Base-by-base conservation (phyloP, 1,140 invertebrate species). In the Hyphantria cunea region DNA sequence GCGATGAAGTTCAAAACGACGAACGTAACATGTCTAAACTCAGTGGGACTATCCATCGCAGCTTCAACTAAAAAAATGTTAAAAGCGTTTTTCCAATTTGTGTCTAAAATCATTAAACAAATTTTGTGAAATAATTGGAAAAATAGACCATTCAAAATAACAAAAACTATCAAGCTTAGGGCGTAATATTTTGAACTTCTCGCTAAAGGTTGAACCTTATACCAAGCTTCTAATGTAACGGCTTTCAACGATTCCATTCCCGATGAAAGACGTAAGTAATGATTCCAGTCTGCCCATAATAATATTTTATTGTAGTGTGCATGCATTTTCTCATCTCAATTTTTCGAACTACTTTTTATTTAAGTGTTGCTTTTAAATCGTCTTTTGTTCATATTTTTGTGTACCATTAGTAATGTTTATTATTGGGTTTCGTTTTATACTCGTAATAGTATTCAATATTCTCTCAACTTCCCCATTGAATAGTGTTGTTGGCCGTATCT, bases 261-360 rank as follows among this genome's bases (percentile, higher is more conserved):
- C 33, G 66, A 64, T 77, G 72, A 74, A 72, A 71, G 72, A 70
- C 69, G 68, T 66, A 61, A 70, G 68, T 70, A 70, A 70, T 70
- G 64, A 63, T 44, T 62, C 48, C 45, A 11, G 9, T 47, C 31
- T 44, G 45, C 52, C 44, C 53, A 33, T 53, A 15, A 59, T 64
- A 60, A 64, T 53, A 55, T 68, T 15, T 42, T 45, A 48, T 31
- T 60, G 53, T 48, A 50, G 47, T 64, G 48, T 15, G 12, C 44
- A 45, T 61, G 44, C 34, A 56, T 50, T 52, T 53, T 62, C 58
- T 12, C 12, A 60, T 60, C 48, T 50, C 12, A 15, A 15, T 59
- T 54, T 53, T 51, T 56, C 34, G 49, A 32, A n/a, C 25, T 17
- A 15, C 13, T 42, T 52, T 64, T 50, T 45, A 10, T 34, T 47